These are phyloP conservation scores for Agapornis roseicollis DNA, from an alignment of 2,113 vertebrate genomes.

Conservation along the genomic window DNA sequence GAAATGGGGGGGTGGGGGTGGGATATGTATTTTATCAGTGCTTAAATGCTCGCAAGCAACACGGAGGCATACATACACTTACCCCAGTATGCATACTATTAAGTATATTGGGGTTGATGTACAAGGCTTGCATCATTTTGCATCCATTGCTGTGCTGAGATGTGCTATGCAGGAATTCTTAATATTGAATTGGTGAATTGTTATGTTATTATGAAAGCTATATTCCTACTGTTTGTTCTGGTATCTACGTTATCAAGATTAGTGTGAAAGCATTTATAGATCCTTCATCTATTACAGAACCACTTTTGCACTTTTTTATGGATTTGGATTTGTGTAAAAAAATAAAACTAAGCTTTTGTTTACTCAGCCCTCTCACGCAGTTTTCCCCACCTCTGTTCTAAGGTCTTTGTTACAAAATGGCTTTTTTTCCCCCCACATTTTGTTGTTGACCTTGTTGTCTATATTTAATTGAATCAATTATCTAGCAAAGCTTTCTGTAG, in stretches of 20 bases:
- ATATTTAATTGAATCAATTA: not conserved
- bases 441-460: not conserved
- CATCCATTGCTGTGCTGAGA: not conserved
- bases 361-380: not conserved
- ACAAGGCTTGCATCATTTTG: not conserved
- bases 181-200: not conserved
- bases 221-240: not conserved
- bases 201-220: not conserved
- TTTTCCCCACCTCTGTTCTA: not conserved
- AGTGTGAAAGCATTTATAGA: not conserved
- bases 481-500: not conserved
- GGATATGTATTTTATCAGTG: accelerated
- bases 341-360: not conserved
- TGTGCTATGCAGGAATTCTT: not conserved
- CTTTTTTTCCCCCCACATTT: not conserved
- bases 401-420: not conserved
- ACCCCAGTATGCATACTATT: accelerated
- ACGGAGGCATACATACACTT: accelerated
- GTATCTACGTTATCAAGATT: not conserved
- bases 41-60: not conserved
- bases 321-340: not conserved
- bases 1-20: no score
- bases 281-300: not conserved
- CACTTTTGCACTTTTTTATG: not conserved
- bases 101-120: accelerated